Evolutionary conservation across 2,113 vertebrate species (phyloP).

Genomic region (Spilogale gracilis): DNA sequence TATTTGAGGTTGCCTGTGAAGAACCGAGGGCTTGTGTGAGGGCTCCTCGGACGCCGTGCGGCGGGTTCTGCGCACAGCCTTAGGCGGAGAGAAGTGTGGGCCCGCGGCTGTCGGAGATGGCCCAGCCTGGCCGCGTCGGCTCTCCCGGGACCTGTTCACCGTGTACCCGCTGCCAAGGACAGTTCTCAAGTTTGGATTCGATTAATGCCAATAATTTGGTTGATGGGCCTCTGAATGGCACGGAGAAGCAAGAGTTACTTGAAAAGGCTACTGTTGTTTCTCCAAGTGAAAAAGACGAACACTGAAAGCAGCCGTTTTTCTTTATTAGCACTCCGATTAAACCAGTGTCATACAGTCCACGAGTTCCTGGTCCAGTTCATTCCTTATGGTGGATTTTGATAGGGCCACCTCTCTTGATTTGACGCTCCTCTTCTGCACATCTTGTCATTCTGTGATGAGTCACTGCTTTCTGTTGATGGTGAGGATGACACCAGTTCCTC

Average conservation of each 20-base stretch:
- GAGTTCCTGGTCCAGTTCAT: not conserved
- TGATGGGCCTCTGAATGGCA: not conserved
- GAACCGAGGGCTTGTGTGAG: not conserved
- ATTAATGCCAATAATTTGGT: not conserved
- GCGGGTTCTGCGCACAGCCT: not conserved
- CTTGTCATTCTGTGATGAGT: not conserved
- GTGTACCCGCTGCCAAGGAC: not conserved
- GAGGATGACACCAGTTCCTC: not conserved
- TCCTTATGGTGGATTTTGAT: not conserved
- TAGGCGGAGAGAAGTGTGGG: not conserved
- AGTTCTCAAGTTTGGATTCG: not conserved
- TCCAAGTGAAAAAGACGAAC: slow-evolving; percentile 30
- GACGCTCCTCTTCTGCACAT: not conserved
- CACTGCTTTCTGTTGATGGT: not conserved
- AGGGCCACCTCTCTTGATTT: not conserved
- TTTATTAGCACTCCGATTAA: not conserved
- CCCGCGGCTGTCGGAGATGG: no score
- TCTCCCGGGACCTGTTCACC: not conserved
- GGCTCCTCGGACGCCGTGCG: not conserved
- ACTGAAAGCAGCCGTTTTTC: not conserved
- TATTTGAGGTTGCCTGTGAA: not conserved
- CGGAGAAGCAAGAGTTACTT: not conserved
- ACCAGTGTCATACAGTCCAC: not conserved
- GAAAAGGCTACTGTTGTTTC: not conserved
- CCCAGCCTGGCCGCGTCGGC: rapidly evolving